Evolutionary conservation across 2,888 invertebrate genomes (phyloP), one percentile per base, ranked within the genome.

Genomic region (Morpho helenor): DNA sequence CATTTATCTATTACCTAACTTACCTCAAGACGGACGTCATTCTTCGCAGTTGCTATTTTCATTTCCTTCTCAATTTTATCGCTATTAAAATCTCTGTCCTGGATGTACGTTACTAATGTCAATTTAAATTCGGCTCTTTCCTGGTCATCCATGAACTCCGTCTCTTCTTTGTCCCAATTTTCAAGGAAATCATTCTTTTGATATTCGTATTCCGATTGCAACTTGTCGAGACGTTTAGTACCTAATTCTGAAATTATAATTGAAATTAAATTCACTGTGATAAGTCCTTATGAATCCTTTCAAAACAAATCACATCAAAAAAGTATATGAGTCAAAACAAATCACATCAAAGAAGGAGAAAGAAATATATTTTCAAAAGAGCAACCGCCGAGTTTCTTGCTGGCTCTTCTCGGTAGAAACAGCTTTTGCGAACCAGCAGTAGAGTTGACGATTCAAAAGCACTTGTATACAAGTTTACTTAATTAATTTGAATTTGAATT

Each of bases 21-120:
- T 70, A 91, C 91, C 72, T 91, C 89, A 50, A 91, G 79, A 50
- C 82, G 79, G 0, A 81, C 79, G 59, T 89, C 81, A 70, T 91
- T 91, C 55, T 82, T 85, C 7, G 72, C 71, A 0, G 87, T 88
- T 7, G 89, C 85, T 49, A 82, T 71, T 51, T 72, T 73, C 40
- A 77, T 62, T 42, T 77, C 80, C 49, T 72, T 83, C 22, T 76
- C 72, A 8, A 78, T 82, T 57, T 74, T 85, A 57, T 75, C 68
- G 0, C 59, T 64, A 44, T 74, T 68, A 61, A 87, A 89, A 47
- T 87, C 80, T 31, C 88, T 79, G n/a, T 91, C 82, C 68, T 93
- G 85, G 46, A 92, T 92, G 68, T 87, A 92, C n/a, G 91, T 91
- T 43, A 93, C 89, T 39, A 92, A 85, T 62, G 92, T 92, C 57